A percentile compares a stretch with the other conserved stretches of the same genome.
These are phyloP conservation scores for Callaeas wilsoni DNA, from an alignment of 2,113 vertebrate genomes.

Conservation along the genomic window DNA sequence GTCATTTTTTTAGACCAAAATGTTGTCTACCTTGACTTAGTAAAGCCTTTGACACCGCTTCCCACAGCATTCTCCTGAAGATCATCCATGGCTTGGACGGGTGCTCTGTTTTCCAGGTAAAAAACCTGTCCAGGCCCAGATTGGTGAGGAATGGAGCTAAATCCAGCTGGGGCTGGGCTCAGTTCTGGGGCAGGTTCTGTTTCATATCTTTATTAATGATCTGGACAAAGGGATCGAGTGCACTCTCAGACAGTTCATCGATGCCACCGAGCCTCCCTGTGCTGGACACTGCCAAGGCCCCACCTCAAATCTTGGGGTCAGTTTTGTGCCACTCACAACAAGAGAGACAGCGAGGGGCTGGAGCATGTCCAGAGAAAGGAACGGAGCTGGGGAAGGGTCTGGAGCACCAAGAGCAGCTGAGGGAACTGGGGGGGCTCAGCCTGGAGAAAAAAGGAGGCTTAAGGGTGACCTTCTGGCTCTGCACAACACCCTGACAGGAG, in stretches of 20 bases:
- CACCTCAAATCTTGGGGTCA: not conserved
- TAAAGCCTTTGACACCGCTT: not conserved
- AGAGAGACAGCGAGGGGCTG: not conserved
- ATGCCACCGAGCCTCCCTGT: not conserved
- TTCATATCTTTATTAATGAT: not conserved
- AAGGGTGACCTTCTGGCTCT: not conserved
- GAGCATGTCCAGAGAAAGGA: not conserved
- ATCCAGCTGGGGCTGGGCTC: not conserved
- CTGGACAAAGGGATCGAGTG: fast-evolving
- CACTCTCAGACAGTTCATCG: not conserved
- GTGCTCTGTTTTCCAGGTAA: not conserved
- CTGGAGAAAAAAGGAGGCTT: not conserved
- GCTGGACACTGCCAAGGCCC: not conserved
- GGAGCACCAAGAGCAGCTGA: not conserved
- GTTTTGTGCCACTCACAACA: not conserved
- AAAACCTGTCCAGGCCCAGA: not conserved
- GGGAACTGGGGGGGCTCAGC: not conserved
- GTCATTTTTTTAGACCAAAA: not conserved
- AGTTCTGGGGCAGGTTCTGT: not conserved
- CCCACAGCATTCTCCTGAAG: not conserved
- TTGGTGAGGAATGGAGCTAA: not conserved
- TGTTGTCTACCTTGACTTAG: not conserved
- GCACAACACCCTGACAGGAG: not conserved
- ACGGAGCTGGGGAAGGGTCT: not conserved
- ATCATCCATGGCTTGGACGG: not conserved